Conservation (phyloP, 2,888 invertebrate species). For the Eurois occulta region DNA sequence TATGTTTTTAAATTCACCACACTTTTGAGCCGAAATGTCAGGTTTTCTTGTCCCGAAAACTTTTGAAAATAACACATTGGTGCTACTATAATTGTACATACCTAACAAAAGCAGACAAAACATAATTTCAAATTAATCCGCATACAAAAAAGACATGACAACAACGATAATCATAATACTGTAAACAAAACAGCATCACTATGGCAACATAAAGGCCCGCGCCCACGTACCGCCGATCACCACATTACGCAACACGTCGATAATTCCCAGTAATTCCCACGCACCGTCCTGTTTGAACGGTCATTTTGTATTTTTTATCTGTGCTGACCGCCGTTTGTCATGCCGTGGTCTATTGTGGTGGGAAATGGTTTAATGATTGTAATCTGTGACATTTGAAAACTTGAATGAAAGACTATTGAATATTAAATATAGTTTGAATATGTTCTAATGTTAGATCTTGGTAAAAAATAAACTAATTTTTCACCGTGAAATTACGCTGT, state of each 20-base stretch:
- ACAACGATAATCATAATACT: not conserved
- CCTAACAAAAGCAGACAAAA: not conserved
- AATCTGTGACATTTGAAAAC: not conserved
- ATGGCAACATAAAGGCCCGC: slow-evolving; percentile 19
- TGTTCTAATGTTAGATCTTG: not conserved
- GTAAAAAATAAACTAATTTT: not conserved
- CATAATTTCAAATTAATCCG: not conserved
- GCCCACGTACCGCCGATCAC: slow-evolving; percentile 18
- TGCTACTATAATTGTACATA: not conserved
- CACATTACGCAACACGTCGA: slow-evolving; percentile 14
- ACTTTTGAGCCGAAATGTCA: not conserved
- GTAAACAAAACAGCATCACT: slow-evolving; percentile 5
- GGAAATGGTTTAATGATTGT: slow-evolving; percentile 18
- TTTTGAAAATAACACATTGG: not conserved
- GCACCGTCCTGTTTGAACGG: slow-evolving; percentile 39
- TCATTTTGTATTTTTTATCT: slow-evolving; percentile 36
- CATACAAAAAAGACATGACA: not conserved
- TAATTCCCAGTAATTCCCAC: slow-evolving; percentile 49
- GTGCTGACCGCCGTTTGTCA: slow-evolving; percentile 45
- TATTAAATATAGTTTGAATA: not conserved
- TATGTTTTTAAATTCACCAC: not conserved
- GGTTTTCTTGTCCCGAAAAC: not conserved
- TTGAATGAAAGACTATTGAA: not conserved
- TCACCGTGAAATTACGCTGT: not conserved
- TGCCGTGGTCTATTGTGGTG: slow-evolving; percentile 17